Evolutionary conservation across 1,140 invertebrate species (phyloP).

Genomic region (Anadara kagoshimensis): DNA sequence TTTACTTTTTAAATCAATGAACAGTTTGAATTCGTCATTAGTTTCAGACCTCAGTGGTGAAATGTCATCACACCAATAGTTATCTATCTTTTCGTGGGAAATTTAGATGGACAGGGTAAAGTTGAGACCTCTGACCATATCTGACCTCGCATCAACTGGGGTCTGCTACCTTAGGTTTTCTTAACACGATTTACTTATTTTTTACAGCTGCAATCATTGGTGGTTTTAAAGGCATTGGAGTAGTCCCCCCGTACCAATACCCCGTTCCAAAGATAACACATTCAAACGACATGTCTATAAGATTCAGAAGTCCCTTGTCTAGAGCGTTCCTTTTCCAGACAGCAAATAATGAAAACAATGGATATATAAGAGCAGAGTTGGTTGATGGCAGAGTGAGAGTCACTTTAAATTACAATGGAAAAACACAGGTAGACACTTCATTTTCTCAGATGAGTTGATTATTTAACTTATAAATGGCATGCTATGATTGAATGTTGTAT

Average conservation of each 20-base stretch:
- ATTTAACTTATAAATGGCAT: too few relatives aligned
- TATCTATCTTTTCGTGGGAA: too few relatives aligned
- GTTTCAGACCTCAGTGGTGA: too few relatives aligned
- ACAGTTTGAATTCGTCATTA: too few relatives aligned
- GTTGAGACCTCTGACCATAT: too few relatives aligned
- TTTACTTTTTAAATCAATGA: too few relatives aligned
- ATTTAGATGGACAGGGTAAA: too few relatives aligned
- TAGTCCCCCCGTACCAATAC: conserved; percentile 38
- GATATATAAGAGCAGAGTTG: conserved; percentile 54
- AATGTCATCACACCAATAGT: too few relatives aligned
- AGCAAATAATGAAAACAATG: conserved; percentile 27
- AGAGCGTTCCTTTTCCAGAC: conserved; percentile 65
- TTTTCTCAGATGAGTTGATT: too few relatives aligned
- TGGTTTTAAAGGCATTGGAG: conserved; percentile 53
- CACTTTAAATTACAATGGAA: conserved; percentile 41
- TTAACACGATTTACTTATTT: neutral
- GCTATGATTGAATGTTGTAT: too few relatives aligned
- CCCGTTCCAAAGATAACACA: conserved; percentile 40
- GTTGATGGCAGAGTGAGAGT: conserved; percentile 60
- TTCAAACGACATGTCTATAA: conserved; percentile 63
- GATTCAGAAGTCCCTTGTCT: conserved; percentile 58
- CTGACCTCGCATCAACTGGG: too few relatives aligned
- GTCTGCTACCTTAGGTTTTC: neutral
- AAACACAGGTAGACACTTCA: too few relatives aligned
- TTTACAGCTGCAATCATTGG: conserved; percentile 59